These are phyloP conservation scores for Brachystomella parvula DNA, from an alignment of 1,140 invertebrate species.

Conservation along the genomic window DNA sequence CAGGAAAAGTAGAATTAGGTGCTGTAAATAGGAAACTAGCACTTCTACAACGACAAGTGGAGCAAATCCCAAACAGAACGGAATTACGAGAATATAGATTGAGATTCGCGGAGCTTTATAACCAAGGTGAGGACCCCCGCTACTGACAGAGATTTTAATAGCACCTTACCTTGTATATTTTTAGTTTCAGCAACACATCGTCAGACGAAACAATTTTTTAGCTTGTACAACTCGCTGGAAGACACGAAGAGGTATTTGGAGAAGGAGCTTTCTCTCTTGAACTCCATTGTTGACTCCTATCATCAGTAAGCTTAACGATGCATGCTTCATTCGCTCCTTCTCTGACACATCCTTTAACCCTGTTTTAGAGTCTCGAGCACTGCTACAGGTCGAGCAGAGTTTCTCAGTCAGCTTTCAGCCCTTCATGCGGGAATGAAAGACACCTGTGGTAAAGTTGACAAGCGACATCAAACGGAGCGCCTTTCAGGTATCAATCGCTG, in stretches of 20 bases:
- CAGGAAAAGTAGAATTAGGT: conserved; percentile 58
- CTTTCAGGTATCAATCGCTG: conserved; percentile 12
- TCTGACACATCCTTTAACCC: background rate
- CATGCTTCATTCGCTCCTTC: background rate
- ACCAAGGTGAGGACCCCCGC: conserved; percentile 68
- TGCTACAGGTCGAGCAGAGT: conserved; percentile 29
- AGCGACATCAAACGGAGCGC: conserved; percentile 28
- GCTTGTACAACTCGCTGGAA: conserved; percentile 89
- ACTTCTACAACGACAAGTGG: conserved; percentile 65
- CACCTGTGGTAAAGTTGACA: conserved; percentile 33
- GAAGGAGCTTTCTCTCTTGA: conserved; percentile 82
- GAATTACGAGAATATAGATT: conserved; percentile 92
- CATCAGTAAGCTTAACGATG: conserved; percentile 57
- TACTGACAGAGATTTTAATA: background rate
- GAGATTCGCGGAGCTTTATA: conserved; percentile 90
- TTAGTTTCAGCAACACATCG: conserved; percentile 85
- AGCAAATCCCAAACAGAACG: conserved; percentile 81
- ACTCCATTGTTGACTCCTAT: conserved; percentile 91
- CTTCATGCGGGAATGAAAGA: conserved; percentile 34
- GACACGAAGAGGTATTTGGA: conserved; percentile 84
- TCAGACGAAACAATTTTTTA: conserved; percentile 96
- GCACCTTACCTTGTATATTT: conserved; percentile 40
- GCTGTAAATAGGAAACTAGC: conserved; percentile 75
- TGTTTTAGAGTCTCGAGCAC: conserved; percentile 19
- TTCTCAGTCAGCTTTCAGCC: conserved; percentile 25